phyloP scores from a whole-genome alignment of 1,140 invertebrate species.

The Colletes latitarsis region DNA sequence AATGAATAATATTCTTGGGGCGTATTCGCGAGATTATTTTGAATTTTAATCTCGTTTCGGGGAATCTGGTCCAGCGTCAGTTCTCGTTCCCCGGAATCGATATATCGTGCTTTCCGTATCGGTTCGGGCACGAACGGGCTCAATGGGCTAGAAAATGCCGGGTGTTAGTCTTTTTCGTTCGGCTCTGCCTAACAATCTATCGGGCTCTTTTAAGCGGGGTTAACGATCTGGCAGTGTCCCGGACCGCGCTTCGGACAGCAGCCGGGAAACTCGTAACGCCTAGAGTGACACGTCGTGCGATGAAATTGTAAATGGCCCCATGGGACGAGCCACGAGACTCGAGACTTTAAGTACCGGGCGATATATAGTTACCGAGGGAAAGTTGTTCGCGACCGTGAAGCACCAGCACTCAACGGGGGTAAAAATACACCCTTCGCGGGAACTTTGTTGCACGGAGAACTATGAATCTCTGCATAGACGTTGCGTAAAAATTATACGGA shows the following conservation, averaged over 20 bases:
- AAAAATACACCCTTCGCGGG: conserved; percentile 11
- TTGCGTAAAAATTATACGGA: neutral
- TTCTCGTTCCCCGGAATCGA: conserved; percentile 13
- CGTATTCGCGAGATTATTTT: no score
- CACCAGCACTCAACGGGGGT: neutral
- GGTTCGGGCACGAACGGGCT: conserved; percentile 3
- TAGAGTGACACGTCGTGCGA: conserved; percentile 26
- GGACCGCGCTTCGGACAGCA: neutral
- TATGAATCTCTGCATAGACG: neutral
- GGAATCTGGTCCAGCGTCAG: neutral
- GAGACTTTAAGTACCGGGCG: conserved; percentile 17
- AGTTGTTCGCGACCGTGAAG: conserved; percentile 7
- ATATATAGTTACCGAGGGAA: conserved; percentile 22
- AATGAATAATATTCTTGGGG: no score
- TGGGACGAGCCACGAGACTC: conserved; percentile 37
- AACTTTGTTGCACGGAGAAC: neutral
- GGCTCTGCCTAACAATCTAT: neutral
- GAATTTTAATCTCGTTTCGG: no score
- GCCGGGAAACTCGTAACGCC: conserved; percentile 2
- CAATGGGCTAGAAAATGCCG: conserved; percentile 39
- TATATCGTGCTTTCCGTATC: conserved; percentile 42
- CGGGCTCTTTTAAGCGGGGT: conserved; percentile 8
- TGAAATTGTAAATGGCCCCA: conserved; percentile 48
- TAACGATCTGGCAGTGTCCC: conserved; percentile 11
- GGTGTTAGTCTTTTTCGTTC: neutral